These are phyloP conservation scores for Melinopterus prodromus DNA, from an alignment of 2,888 invertebrate species.

Conservation along the genomic window DNA sequence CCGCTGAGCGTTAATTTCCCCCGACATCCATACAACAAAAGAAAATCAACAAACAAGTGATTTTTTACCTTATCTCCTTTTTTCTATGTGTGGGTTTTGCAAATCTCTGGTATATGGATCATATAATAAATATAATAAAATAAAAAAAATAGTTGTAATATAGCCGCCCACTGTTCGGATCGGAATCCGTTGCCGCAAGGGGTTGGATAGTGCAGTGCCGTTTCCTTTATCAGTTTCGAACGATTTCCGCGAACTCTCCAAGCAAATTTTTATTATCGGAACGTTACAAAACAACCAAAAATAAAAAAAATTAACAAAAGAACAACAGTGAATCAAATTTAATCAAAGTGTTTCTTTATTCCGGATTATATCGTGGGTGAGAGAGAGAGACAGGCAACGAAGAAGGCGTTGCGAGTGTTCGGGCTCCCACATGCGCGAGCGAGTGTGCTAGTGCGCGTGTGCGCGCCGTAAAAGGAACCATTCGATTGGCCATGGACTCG, in stretches of 20 bases:
- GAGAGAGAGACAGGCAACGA: not conserved
- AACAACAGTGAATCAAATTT: conserved; percentile 18
- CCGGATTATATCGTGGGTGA: not conserved
- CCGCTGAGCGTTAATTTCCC: conserved; percentile 6
- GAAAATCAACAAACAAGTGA: conserved; percentile 29
- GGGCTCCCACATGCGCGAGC: not conserved
- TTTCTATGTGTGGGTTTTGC: conserved; percentile 55
- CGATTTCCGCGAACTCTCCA: conserved; percentile 15
- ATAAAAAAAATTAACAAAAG: conserved; percentile 13
- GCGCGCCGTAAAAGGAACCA: conserved; percentile 9
- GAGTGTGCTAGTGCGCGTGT: conserved; percentile 9
- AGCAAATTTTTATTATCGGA: conserved; percentile 40
- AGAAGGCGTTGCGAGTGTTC: conserved; percentile 12
- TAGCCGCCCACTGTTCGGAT: conserved; percentile 59
- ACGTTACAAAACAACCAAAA: conserved; percentile 15
- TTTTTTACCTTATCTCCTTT: conserved; percentile 34
- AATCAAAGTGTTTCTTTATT: conserved; percentile 20
- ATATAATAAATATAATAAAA: conserved; percentile 34
- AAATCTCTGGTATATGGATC: conserved; percentile 57
- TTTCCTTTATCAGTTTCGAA: conserved; percentile 31
- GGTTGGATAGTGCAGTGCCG: conserved; percentile 5
- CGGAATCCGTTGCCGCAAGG: conserved; percentile 46
- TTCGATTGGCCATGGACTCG: conserved; percentile 15
- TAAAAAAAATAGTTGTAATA: conserved; percentile 43
- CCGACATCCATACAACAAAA: conserved; percentile 22